These are phyloP conservation scores for Macrotrachela quadricornifera DNA, from an alignment of 1,140 invertebrate genomes.

Conservation along the genomic window DNA sequence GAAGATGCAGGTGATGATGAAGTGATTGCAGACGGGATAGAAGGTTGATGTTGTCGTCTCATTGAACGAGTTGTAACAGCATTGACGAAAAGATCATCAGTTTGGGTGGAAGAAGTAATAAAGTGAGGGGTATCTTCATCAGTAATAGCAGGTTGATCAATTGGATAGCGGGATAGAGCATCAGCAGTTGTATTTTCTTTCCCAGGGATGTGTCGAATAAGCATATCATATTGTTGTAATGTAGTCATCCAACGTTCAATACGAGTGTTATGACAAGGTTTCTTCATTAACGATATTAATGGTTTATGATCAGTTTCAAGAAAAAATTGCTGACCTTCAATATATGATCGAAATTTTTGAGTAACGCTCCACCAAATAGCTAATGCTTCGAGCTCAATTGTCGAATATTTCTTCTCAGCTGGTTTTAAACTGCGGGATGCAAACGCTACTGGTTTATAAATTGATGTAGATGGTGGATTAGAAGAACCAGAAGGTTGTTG, in stretches of 20 bases:
- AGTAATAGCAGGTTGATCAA: too few species aligned
- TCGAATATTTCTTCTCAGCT: slow-evolving; percentile 19
- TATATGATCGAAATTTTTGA: slow-evolving; percentile 26
- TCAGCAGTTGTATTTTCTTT: not conserved
- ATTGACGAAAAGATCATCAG: too few species aligned
- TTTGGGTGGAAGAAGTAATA: too few species aligned
- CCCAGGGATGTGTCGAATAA: not conserved
- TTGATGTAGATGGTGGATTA: too few species aligned
- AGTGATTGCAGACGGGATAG: too few species aligned
- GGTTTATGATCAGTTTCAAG: slow-evolving; percentile 8
- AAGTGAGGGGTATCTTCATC: too few species aligned
- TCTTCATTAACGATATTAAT: not conserved
- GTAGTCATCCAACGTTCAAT: not conserved
- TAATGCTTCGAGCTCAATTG: slow-evolving; percentile 27
- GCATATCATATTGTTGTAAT: not conserved
- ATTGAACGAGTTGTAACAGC: too few species aligned
- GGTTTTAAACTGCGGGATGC: slow-evolving; percentile 9
- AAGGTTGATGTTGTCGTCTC: too few species aligned
- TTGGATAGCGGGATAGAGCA: too few species aligned
- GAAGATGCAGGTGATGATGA: too few species aligned
- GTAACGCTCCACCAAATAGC: slow-evolving; percentile 25
- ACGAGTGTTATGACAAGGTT: not conserved
- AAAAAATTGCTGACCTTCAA: slow-evolving; percentile 2
- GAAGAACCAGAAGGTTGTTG: too few species aligned
- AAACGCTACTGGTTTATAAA: slow-evolving; percentile 14